A percentile compares a stretch with the other conserved stretches of the same genome.
These are phyloP conservation scores for Bradynema listronoti DNA, from an alignment of 1,140 invertebrate species.

Conservation along the genomic window DNA sequence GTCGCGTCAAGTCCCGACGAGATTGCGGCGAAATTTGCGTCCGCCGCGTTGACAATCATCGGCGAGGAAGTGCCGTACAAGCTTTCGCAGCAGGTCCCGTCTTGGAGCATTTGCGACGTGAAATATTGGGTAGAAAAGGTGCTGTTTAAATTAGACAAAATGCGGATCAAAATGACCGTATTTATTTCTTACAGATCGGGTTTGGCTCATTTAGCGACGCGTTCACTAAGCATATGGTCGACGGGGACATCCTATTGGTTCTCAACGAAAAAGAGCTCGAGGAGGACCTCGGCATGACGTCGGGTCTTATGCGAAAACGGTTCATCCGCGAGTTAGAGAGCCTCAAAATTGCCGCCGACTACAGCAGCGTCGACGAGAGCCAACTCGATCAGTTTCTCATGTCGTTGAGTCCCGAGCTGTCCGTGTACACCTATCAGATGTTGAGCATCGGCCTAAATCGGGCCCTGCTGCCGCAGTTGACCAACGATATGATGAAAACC, in stretches of 20 bases:
- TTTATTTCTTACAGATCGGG: slow-evolving; percentile 68
- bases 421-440: slow-evolving; percentile 93
- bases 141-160: slow-evolving; percentile 5
- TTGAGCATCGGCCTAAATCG: slow-evolving; percentile 86
- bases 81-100: slow-evolving; percentile 75
- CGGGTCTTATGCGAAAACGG: slow-evolving; percentile 82
- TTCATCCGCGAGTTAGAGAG: slow-evolving; percentile 88
- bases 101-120: slow-evolving; percentile 94
- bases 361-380: slow-evolving; percentile 82
- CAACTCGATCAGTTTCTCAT: slow-evolving; percentile 84
- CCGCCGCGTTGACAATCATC: slow-evolving; percentile 84
- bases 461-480: slow-evolving; percentile 62
- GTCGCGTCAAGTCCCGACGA: slow-evolving; percentile 95
- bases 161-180: neutral
- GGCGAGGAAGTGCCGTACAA: slow-evolving; percentile 95
- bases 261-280: slow-evolving; percentile 82
- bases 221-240: slow-evolving; percentile 84
- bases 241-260: slow-evolving; percentile 91
- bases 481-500: slow-evolving; percentile 78
- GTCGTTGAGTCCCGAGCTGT: slow-evolving; percentile 78
- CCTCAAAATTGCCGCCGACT: slow-evolving; percentile 84
- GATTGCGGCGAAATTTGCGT: slow-evolving; percentile 91
- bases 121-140: slow-evolving; percentile 90
- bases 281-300: slow-evolving; percentile 83
- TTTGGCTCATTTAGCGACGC: slow-evolving; percentile 75